Evolutionary conservation across 2,888 invertebrate genomes (phyloP).

Genomic region (Melieria crassipennis): DNA sequence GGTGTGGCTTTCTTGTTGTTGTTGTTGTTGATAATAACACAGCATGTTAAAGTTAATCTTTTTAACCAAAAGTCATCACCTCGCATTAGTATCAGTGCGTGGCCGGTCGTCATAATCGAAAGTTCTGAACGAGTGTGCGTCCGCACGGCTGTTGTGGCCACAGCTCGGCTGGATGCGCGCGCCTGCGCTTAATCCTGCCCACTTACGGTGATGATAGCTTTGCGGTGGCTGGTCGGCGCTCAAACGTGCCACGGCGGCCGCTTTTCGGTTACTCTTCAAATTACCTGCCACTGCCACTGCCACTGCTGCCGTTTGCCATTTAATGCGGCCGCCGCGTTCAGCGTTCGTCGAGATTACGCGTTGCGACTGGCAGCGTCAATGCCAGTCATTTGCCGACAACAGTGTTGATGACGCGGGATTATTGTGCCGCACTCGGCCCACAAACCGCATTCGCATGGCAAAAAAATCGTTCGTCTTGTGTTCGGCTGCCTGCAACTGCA

Average conservation of each 20-base stretch:
- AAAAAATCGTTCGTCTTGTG: background rate
- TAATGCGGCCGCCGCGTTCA: background rate
- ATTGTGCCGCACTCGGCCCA: background rate
- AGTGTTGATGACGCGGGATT: slow-evolving; percentile 20
- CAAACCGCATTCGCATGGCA: background rate
- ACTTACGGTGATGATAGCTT: slow-evolving; percentile 25
- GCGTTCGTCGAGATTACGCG: background rate
- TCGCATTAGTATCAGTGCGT: slow-evolving; percentile 8
- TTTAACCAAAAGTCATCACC: slow-evolving; percentile 40
- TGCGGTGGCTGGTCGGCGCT: slow-evolving; percentile 2
- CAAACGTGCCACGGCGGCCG: no score
- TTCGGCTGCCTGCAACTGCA: background rate
- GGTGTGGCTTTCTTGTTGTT: slow-evolving; percentile 10
- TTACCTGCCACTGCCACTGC: slow-evolving; percentile 1
- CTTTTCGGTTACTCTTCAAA: no score
- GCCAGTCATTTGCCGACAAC: slow-evolving; percentile 11
- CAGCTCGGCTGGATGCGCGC: background rate
- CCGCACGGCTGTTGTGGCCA: background rate
- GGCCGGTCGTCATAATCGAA: slow-evolving; percentile 4
- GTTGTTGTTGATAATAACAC: slow-evolving; percentile 46
- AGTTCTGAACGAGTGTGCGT: slow-evolving; percentile 10
- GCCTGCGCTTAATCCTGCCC: slow-evolving; percentile 24
- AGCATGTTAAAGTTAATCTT: slow-evolving; percentile 50
- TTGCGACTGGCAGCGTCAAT: no score
- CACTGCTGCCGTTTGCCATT: slow-evolving; percentile 1